phyloP scores from a whole-genome alignment of 2,113 vertebrate genomes.

The Xiphophorus maculatus region DNA sequence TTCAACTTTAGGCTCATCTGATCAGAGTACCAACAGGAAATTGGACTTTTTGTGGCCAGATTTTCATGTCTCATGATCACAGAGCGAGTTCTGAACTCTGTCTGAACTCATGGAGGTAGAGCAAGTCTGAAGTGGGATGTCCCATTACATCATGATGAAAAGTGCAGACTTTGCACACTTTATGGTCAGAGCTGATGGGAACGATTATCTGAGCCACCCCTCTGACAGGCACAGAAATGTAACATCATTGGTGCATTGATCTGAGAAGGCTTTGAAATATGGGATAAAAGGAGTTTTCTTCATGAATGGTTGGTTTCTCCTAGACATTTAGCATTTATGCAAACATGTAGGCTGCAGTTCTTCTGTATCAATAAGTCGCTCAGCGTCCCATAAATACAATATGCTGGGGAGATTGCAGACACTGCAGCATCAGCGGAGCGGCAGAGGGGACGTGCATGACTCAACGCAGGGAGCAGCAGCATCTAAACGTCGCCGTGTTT shows the following conservation, averaged over 20 bases:
- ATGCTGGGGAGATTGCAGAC: not conserved
- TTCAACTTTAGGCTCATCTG: too few species aligned
- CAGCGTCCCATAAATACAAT: not conserved
- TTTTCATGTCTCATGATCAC: too few species aligned
- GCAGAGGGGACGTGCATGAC: not conserved
- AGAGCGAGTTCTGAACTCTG: not conserved
- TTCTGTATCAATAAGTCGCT: not conserved
- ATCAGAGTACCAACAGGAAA: too few species aligned
- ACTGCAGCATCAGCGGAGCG: not conserved
- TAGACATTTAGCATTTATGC: not conserved
- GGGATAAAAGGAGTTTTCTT: not conserved
- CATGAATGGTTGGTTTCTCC: not conserved
- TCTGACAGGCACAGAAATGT: too few species aligned
- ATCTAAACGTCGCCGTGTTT: conserved; percentile 2
- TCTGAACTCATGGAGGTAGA: not conserved
- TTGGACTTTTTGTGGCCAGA: too few species aligned
- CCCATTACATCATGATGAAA: not conserved
- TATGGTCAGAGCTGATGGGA: not conserved
- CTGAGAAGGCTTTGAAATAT: not conserved
- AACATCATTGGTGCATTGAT: conserved; percentile 48
- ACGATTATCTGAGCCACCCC: too few species aligned
- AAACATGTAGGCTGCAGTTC: not conserved
- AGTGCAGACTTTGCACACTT: not conserved
- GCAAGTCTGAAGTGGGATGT: not conserved
- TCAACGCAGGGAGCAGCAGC: conserved; percentile 2